Evolutionary conservation across 2,888 invertebrate genomes (phyloP).

Genomic region (Macropis europaea): DNA sequence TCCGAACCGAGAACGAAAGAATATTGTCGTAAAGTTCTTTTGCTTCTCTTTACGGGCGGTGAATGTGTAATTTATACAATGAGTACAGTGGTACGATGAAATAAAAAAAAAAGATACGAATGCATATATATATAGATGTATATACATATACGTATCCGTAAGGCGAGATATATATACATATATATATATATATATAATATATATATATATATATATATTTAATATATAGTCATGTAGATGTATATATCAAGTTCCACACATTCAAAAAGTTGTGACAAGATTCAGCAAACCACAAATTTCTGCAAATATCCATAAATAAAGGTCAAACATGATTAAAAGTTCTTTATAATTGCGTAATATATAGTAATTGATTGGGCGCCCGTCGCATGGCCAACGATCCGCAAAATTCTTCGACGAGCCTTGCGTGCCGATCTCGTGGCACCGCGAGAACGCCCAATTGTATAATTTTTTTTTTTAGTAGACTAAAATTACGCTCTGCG

Average conservation of each 20-base stretch:
- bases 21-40: too few relatives aligned
- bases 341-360: conserved; percentile 71
- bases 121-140: conserved; percentile 61
- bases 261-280: conserved; percentile 79
- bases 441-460: conserved; percentile 67
- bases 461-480: conserved; percentile 61
- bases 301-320: conserved; percentile 78
- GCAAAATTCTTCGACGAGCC: conserved; percentile 22
- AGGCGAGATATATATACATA: conserved; percentile 58
- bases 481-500: conserved; percentile 72
- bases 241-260: conserved; percentile 76
- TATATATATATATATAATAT: conserved; percentile 58
- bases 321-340: conserved; percentile 77
- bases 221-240: conserved; percentile 60
- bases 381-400: conserved; percentile 13
- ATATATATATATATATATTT: conserved; percentile 59
- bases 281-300: conserved; percentile 80
- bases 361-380: conserved; percentile 68
- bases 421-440: conserved; percentile 24
- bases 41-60: conserved; percentile 73
- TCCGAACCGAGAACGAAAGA: conserved; percentile 21
- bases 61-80: conserved; percentile 80
- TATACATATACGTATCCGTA: conserved; percentile 49
- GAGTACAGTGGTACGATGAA: conserved; percentile 77
- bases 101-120: conserved; percentile 25